Base-by-base conservation (phyloP, 2,888 invertebrate species). In the Catotricha subobsoleta region DNA sequence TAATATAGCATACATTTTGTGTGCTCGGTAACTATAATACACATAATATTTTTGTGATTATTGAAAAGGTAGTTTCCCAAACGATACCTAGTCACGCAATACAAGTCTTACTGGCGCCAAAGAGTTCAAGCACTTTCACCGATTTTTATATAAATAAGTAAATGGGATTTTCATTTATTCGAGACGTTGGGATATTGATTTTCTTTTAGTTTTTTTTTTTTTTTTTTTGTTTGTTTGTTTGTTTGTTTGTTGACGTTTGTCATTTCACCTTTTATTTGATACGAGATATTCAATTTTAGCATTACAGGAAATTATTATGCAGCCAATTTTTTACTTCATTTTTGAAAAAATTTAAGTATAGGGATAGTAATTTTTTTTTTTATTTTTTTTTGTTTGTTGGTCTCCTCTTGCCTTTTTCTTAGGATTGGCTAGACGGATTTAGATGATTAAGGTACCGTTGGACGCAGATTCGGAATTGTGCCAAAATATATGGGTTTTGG, bases 31-130 rank as follows among this genome's bases (percentile, higher is more conserved):
- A n/a, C n/a, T n/a, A n/a, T n/a, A n/a, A n/a, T n/a, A n/a, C n/a
- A n/a, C n/a, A n/a, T n/a, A n/a, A n/a, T n/a, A n/a, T n/a, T n/a
- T n/a, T n/a, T n/a, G n/a, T n/a, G n/a, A n/a, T n/a, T n/a, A n/a
- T n/a, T n/a, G n/a, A n/a, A n/a, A n/a, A n/a, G n/a, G n/a, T n/a
- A n/a, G n/a, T n/a, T n/a, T 10, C 15, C 23, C 36, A 25, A 36
- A 36, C 23, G 23, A 23, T 20, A 23, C 16, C 36, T 15, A 36
- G 36, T 36, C 36, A 36, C 36, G 36, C 36, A 36, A 36, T 15
- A 23, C 36, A 36, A 36, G 36, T 36, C 36, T 23, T 16, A 12
- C 23, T 36, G 36, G 36, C 36, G 36, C 36, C 36, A 23, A 23
- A 36, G 15, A 36, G 36, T 23, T 36, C 36, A 25, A 23, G 36